A percentile compares a stretch with the other conserved stretches of the same genome.
These are phyloP conservation scores for Momotus momota DNA, from an alignment of 2,797 vertebrate species.

Conservation along the genomic window DNA sequence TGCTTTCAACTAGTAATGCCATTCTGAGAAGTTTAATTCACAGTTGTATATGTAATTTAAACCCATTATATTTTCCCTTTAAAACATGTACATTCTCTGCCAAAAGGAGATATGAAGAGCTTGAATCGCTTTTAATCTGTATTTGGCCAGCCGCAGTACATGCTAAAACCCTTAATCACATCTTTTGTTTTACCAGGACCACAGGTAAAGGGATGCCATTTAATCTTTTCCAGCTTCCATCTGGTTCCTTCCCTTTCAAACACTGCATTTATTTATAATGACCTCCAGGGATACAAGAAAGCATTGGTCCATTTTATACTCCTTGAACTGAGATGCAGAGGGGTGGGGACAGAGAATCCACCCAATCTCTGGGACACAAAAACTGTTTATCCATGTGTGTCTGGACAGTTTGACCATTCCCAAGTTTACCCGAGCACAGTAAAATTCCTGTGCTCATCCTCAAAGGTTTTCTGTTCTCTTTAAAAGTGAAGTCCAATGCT, in stretches of 20 bases:
- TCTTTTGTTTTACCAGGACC: neutral
- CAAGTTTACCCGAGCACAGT: accelerated
- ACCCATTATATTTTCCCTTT: neutral
- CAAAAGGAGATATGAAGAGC: neutral
- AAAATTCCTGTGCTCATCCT: neutral
- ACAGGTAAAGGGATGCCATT: neutral
- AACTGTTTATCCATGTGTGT: neutral
- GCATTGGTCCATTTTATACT: neutral
- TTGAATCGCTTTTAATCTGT: neutral
- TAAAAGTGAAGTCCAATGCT: neutral
- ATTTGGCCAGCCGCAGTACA: neutral
- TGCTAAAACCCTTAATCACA: neutral
- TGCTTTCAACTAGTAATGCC: neutral
- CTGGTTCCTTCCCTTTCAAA: neutral
- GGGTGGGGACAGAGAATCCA: neutral
- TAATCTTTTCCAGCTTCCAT: neutral
- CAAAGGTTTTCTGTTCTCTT: neutral
- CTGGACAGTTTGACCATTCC: neutral
- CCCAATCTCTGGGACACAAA: accelerated
- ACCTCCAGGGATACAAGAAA: neutral
- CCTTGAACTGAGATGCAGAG: neutral
- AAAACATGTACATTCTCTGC: neutral
- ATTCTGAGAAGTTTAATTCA: neutral
- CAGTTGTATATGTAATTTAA: neutral
- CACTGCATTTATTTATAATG: neutral